Evolutionary conservation across 1,140 invertebrate genomes (phyloP).

Genomic region (Gonioctena quinquepunctata): DNA sequence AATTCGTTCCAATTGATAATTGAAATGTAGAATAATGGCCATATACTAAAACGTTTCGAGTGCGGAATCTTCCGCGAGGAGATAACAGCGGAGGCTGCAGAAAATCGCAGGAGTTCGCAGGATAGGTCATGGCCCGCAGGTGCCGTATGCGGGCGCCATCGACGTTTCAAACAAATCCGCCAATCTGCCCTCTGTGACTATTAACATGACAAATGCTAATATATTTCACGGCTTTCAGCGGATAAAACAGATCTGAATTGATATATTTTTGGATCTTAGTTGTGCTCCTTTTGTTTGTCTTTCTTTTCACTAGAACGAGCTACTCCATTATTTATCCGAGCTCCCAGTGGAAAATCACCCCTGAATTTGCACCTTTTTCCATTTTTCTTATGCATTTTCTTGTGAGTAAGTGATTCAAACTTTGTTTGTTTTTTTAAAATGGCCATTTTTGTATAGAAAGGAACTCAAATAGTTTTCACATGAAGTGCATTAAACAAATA

Average conservation of each 20-base stretch:
- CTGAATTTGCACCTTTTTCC: too few species aligned
- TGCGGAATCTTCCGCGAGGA: neutral
- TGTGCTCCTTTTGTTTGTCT: conserved; percentile 44
- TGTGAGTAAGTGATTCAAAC: too few species aligned
- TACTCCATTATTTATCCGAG: conserved; percentile 35
- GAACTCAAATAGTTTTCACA: too few species aligned
- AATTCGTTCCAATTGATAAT: too few species aligned
- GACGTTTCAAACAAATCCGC: conserved; percentile 50
- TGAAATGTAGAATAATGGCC: too few species aligned
- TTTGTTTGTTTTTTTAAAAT: too few species aligned
- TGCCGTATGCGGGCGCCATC: conserved; percentile 46
- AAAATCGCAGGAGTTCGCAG: too few species aligned
- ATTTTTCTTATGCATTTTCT: too few species aligned
- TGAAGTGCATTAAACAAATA: too few species aligned
- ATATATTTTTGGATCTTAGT: conserved; percentile 53
- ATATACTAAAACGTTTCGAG: too few species aligned
- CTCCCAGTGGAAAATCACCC: neutral
- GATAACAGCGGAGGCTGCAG: neutral
- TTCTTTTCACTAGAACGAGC: conserved; percentile 37
- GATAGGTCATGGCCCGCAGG: conserved; percentile 47
- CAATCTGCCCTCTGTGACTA: conserved; percentile 52
- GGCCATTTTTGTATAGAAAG: too few species aligned
- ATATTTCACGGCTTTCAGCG: conserved; percentile 54
- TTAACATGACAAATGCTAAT: conserved; percentile 56
- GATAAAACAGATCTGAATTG: conserved; percentile 51